Conservation (phyloP, 2,797 vertebrate species). For the Spizella passerina region DNA sequence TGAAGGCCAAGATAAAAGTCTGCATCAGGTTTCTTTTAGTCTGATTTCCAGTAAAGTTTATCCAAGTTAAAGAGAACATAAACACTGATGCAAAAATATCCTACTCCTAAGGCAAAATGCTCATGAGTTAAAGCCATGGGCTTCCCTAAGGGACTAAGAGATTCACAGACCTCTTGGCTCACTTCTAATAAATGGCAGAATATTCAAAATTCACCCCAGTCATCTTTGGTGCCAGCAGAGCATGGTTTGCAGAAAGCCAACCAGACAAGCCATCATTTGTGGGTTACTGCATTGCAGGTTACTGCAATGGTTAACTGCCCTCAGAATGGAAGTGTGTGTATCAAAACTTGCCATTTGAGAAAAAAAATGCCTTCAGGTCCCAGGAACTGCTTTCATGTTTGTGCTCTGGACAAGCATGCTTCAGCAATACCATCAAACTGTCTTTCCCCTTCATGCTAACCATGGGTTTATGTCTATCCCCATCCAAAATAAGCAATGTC, state of each 20-base stretch:
- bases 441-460: background rate
- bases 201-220: background rate
- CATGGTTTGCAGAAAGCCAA: background rate
- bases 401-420: background rate
- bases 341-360: background rate
- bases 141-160: background rate
- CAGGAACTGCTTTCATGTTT: background rate
- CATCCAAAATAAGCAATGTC: background rate
- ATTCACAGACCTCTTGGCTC: background rate
- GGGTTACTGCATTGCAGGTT: background rate
- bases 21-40: background rate
- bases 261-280: background rate
- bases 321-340: fast-evolving
- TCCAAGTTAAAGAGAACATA: background rate
- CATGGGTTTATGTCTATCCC: background rate
- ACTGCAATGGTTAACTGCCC: background rate
- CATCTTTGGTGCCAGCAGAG: background rate
- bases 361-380: background rate
- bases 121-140: background rate
- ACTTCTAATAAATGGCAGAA: background rate
- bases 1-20: background rate
- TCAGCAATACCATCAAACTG: background rate
- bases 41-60: background rate
- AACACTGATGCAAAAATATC: background rate
- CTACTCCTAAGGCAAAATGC: background rate